Conservation (phyloP, 2,797 vertebrate genomes). For the Neomorphus geoffroyi region DNA sequence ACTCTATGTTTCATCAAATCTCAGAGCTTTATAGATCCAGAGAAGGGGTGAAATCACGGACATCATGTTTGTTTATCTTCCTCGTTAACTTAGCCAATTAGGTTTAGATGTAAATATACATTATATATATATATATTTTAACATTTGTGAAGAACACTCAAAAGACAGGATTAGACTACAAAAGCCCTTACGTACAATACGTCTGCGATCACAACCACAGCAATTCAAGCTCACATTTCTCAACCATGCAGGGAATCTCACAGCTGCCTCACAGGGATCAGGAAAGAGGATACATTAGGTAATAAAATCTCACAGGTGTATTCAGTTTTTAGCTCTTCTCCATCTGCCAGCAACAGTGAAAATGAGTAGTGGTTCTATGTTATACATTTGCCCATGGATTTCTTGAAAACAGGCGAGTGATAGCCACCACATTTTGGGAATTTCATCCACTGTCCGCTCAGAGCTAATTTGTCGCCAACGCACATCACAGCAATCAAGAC, state of each 20-base stretch:
- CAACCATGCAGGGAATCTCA: neutral
- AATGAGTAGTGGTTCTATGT: neutral
- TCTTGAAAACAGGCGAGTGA: neutral
- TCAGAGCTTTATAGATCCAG: neutral
- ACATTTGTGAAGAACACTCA: neutral
- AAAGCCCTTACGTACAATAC: constrained; percentile 16
- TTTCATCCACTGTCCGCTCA: neutral
- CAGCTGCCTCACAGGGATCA: neutral
- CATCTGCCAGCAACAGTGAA: neutral
- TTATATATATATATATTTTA: constrained; percentile 6
- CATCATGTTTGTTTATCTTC: neutral
- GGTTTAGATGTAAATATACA: constrained; percentile 20
- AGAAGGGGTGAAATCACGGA: neutral
- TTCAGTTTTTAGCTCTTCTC: neutral
- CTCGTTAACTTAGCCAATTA: constrained; percentile 20
- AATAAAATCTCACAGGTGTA: constrained; percentile 2
- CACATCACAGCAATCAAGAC: rapidly evolving
- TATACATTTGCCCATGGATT: neutral
- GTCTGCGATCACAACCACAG: neutral
- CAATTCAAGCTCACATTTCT: neutral
- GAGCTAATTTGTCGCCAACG: neutral
- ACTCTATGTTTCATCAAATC: neutral
- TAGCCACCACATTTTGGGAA: neutral
- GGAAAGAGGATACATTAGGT: neutral
- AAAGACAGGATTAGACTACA: neutral